Evolutionary conservation across 1,140 invertebrate genomes (phyloP).

Genomic region (Pentalonia nigronervosa): DNA sequence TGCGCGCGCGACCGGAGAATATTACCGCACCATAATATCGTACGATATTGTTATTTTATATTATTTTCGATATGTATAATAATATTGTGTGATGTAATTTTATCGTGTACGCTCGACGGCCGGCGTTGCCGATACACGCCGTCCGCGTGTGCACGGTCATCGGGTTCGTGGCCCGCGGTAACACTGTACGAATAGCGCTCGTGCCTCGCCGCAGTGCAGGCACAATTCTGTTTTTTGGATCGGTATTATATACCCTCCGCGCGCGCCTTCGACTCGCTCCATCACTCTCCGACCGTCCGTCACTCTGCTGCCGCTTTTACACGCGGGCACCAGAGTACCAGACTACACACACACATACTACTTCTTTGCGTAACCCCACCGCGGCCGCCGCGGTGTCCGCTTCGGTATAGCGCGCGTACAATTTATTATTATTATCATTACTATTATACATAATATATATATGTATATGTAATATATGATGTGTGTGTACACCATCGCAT

Average conservation of each 20-base stretch:
- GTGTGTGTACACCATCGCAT: background rate
- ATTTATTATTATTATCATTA: conserved; percentile 36
- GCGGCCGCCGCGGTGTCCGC: background rate
- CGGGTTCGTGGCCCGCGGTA: conserved; percentile 38
- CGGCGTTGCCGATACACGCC: background rate
- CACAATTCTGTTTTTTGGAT: conserved; percentile 41
- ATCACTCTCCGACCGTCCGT: background rate
- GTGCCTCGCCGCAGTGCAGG: conserved; percentile 48
- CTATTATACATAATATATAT: background rate
- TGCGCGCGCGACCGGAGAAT: conserved; percentile 6
- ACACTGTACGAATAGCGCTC: conserved; percentile 31
- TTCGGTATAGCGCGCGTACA: conserved; percentile 27
- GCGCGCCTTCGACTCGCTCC: background rate
- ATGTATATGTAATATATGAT: background rate
- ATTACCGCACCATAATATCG: conserved; percentile 21
- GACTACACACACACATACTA: background rate
- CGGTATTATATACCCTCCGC: background rate
- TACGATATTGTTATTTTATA: background rate
- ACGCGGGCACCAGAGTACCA: background rate
- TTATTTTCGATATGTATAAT: background rate
- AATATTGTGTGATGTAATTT: background rate
- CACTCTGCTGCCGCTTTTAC: conserved; percentile 8
- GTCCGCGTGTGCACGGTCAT: background rate
- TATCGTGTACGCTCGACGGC: background rate
- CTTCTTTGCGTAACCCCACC: conserved; percentile 45